Conservation (phyloP, 2,797 vertebrate genomes). For the Mastacembelus armatus region DNA sequence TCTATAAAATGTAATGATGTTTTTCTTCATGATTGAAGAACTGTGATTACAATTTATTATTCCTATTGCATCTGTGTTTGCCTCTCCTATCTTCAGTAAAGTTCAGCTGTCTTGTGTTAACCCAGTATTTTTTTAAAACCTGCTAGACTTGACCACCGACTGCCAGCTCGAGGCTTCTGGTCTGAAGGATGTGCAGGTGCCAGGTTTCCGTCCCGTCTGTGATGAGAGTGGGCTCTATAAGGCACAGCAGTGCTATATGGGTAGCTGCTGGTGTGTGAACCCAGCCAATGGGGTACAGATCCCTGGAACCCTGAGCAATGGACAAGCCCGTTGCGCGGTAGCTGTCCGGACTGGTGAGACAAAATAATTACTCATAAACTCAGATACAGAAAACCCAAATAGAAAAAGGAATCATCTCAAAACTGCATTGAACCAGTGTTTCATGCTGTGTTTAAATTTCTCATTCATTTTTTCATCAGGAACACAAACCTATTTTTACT, state of each 20-base stretch:
- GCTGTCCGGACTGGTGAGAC: constrained; percentile 34
- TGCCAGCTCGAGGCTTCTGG: constrained; percentile 85
- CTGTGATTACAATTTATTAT: neutral
- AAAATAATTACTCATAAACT: neutral
- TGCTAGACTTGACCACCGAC: constrained; percentile 57
- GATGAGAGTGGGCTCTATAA: constrained; percentile 86
- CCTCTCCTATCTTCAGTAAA: neutral
- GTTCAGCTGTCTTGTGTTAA: too few species aligned
- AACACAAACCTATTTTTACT: too few species aligned
- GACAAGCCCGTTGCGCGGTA: neutral
- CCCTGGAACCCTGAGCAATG: constrained; percentile 51
- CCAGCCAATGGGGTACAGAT: constrained; percentile 79
- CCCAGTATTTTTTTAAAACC: too few species aligned
- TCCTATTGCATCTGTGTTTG: neutral
- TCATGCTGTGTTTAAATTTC: too few species aligned
- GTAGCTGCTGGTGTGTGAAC: constrained; percentile 91
- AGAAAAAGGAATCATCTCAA: neutral
- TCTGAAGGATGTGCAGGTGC: neutral
- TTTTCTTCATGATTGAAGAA: neutral
- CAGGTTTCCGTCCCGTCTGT: constrained; percentile 82
- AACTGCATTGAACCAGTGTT: neutral
- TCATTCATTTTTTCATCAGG: too few species aligned
- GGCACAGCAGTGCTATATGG: constrained; percentile 84
- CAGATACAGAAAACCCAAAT: neutral
- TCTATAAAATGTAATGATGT: neutral